These are phyloP conservation scores for Gambusia yucatana DNA, from an alignment of 2,797 vertebrate genomes.

Conservation along the genomic window DNA sequence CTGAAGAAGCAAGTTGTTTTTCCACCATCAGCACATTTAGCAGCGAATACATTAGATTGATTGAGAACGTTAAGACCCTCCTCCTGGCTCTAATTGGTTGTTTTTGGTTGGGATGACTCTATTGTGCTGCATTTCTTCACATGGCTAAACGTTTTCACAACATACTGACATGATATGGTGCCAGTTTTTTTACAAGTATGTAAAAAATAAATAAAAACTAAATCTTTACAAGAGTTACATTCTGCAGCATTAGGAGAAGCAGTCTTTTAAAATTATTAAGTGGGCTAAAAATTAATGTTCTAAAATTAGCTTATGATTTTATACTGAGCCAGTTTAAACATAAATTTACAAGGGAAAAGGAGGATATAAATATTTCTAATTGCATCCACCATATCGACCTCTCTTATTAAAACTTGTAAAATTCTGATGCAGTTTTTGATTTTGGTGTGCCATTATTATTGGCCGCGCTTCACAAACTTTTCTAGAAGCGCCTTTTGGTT, in stretches of 20 bases:
- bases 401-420: neutral
- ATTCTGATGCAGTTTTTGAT: neutral
- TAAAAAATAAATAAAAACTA: no score
- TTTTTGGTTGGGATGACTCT: no score
- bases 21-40: no score
- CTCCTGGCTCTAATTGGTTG: no score
- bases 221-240: no score
- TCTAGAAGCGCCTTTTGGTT: neutral
- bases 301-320: neutral
- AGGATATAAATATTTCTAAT: neutral
- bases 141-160: no score
- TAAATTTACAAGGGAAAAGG: neutral
- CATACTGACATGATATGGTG: neutral
- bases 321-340: neutral
- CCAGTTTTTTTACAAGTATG: no score
- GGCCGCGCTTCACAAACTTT: neutral
- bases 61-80: no score
- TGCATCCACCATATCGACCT: neutral
- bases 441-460: neutral
- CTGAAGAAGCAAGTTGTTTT: no score
- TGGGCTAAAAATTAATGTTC: neutral
- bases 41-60: no score
- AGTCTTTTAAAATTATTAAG: neutral
- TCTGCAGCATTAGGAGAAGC: no score
- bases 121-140: no score